Evolutionary conservation across 2,797 vertebrate species (phyloP).

Genomic region (Falco cherrug): DNA sequence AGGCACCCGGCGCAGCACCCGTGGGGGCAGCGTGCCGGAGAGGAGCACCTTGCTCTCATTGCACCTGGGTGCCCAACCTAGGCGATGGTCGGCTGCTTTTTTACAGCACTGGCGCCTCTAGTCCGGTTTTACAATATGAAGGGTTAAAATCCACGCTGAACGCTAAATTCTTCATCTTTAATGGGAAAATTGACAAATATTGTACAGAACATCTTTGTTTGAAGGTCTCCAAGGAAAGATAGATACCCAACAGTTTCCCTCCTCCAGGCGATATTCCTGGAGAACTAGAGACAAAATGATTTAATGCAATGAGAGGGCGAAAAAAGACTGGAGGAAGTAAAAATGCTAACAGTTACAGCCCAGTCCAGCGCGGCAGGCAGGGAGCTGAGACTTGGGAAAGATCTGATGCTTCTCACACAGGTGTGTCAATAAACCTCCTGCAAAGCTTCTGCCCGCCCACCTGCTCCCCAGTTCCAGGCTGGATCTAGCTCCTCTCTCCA

Average conservation of each 20-base stretch:
- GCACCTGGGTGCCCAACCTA: background rate
- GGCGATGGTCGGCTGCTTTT: background rate
- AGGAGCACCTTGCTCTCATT: rapidly evolving
- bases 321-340: background rate
- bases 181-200: background rate
- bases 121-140: rapidly evolving
- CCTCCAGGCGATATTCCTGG: background rate
- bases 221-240: background rate
- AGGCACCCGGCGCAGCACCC: rapidly evolving
- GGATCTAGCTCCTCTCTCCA: background rate
- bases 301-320: background rate
- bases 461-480: background rate
- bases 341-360: background rate
- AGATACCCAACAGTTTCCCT: background rate
- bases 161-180: background rate
- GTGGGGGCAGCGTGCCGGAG: background rate
- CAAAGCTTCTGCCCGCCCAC: background rate
- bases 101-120: rapidly evolving
- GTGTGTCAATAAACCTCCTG: background rate
- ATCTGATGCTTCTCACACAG: background rate
- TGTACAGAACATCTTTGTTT: background rate
- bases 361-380: background rate
- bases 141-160: background rate
- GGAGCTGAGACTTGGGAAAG: background rate
- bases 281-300: background rate